Conservation (phyloP, 2,797 vertebrate genomes). For the Rhadinocentrus ornatus region DNA sequence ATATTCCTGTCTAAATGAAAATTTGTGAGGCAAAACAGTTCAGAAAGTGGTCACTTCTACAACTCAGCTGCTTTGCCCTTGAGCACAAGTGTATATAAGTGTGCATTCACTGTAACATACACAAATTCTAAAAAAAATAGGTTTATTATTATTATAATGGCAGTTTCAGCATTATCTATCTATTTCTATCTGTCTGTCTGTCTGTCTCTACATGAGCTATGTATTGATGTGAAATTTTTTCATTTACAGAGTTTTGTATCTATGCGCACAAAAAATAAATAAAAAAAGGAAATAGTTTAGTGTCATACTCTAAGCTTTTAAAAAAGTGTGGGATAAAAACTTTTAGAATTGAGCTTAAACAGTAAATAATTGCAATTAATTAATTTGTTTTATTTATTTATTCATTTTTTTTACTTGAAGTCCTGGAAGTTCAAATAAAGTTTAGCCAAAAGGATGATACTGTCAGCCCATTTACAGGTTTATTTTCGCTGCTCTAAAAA, state of each 20-base stretch:
- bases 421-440: background rate
- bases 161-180: constrained; percentile 4
- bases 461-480: background rate
- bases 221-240: too few species aligned
- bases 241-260: too few species aligned
- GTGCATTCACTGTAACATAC: constrained; percentile 14
- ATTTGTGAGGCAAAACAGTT: constrained; percentile 74
- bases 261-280: too few species aligned
- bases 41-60: constrained; percentile 51
- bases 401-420: background rate
- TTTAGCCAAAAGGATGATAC: background rate
- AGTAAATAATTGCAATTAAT: background rate
- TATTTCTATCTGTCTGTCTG: too few species aligned
- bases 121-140: constrained; percentile 3
- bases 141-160: too few species aligned
- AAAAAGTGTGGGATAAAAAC: too few species aligned
- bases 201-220: too few species aligned
- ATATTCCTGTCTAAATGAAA: constrained; percentile 74
- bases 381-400: background rate
- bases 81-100: background rate
- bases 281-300: background rate
- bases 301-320: too few species aligned
- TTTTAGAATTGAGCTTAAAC: background rate
- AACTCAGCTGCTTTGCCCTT: constrained; percentile 47
- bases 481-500: background rate